Evolutionary conservation across 2,797 vertebrate genomes (phyloP).

Genomic region (Tragopan temminckii): DNA sequence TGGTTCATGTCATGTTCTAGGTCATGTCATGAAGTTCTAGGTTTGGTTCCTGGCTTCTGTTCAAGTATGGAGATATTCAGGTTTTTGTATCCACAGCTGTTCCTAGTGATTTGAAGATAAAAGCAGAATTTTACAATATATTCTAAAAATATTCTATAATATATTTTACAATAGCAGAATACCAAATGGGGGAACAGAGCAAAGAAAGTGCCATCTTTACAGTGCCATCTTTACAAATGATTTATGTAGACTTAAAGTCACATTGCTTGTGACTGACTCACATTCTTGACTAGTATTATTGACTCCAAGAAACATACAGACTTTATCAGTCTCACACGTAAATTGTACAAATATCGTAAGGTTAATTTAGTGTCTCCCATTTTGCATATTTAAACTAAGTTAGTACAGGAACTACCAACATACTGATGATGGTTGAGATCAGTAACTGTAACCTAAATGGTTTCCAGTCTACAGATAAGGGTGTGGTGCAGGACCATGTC

Average conservation of each 20-base stretch:
- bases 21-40: background rate
- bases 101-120: background rate
- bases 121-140: background rate
- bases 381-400: background rate
- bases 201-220: background rate
- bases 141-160: too few species aligned
- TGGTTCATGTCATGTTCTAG: background rate
- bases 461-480: background rate
- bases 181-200: background rate
- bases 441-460: background rate
- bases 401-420: background rate
- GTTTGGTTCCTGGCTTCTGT: background rate
- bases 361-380: background rate
- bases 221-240: background rate
- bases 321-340: background rate
- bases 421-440: background rate
- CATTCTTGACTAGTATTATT: background rate
- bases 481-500: too few species aligned
- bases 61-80: background rate
- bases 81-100: background rate
- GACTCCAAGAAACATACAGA: background rate
- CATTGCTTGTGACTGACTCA: slow-evolving; percentile 6
- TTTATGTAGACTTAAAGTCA: background rate
- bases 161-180: background rate
- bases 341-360: background rate